Evolutionary conservation across 2,797 vertebrate genomes (phyloP).

Genomic region (Sebastes hopkinsi): DNA sequence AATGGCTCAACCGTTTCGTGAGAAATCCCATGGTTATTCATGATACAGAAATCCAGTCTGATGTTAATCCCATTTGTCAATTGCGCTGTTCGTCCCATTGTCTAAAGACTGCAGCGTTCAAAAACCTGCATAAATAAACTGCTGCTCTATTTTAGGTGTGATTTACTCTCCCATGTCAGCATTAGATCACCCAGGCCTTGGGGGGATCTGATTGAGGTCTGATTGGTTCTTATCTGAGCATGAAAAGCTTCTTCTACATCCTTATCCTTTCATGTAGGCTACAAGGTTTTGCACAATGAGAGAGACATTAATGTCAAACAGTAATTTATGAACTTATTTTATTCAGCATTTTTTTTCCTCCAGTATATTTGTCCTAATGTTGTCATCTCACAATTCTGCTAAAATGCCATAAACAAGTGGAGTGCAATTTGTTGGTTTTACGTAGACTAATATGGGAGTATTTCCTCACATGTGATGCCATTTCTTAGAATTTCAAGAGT

Average conservation of each 20-base stretch:
- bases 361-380: neutral
- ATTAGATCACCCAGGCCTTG: conserved; percentile 5
- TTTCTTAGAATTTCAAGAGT: conserved; percentile 3
- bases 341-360: neutral
- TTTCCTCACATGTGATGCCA: neutral
- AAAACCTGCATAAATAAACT: neutral
- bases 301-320: neutral
- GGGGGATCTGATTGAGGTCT: neutral
- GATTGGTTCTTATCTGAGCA: conserved; percentile 21
- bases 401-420: neutral
- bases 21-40: neutral
- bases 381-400: neutral
- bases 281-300: neutral
- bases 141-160: conserved; percentile 9
- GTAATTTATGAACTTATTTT: neutral
- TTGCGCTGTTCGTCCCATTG: neutral
- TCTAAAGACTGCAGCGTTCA: neutral
- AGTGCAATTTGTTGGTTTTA: neutral
- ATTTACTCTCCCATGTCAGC: conserved; percentile 12
- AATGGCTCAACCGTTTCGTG: neutral
- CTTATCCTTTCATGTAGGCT: neutral
- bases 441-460: neutral
- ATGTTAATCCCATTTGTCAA: neutral
- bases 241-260: neutral
- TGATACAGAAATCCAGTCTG: neutral